These are phyloP conservation scores for Biston betularia DNA, from an alignment of 2,888 invertebrate species.

Conservation along the genomic window DNA sequence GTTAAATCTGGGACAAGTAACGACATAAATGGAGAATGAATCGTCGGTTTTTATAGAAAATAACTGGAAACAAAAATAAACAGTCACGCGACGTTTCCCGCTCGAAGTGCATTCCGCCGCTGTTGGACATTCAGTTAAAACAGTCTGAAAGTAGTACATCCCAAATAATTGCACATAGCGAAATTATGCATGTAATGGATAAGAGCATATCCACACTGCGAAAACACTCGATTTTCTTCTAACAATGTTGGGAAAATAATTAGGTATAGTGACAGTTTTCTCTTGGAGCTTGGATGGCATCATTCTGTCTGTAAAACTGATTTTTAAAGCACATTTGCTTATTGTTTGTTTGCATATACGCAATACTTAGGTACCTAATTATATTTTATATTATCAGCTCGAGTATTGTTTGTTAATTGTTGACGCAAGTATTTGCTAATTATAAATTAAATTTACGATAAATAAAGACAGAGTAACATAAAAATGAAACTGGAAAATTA, in stretches of 20 bases:
- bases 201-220: not conserved
- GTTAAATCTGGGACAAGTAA: slow-evolving; percentile 24
- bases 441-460: too few relatives aligned
- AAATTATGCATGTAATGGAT: slow-evolving; percentile 9
- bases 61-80: slow-evolving; percentile 37
- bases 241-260: not conserved
- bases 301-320: too few relatives aligned
- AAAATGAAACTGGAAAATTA: too few relatives aligned
- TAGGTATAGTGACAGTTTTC: too few relatives aligned
- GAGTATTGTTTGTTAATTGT: too few relatives aligned
- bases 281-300: too few relatives aligned
- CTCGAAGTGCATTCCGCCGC: slow-evolving; percentile 28
- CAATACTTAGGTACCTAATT: too few relatives aligned
- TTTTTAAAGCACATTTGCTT: too few relatives aligned
- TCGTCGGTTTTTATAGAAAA: slow-evolving; percentile 35
- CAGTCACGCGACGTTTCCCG: slow-evolving; percentile 38
- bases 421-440: too few relatives aligned
- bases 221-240: not conserved
- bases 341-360: too few relatives aligned
- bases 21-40: slow-evolving; percentile 32
- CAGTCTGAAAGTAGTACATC: slow-evolving; percentile 23
- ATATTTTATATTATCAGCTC: too few relatives aligned
- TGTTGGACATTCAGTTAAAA: slow-evolving; percentile 26
- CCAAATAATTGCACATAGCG: slow-evolving; percentile 27
- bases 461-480: too few relatives aligned